Evolutionary conservation across 2,797 vertebrate species (phyloP).

Genomic region (Botia kubotai): DNA sequence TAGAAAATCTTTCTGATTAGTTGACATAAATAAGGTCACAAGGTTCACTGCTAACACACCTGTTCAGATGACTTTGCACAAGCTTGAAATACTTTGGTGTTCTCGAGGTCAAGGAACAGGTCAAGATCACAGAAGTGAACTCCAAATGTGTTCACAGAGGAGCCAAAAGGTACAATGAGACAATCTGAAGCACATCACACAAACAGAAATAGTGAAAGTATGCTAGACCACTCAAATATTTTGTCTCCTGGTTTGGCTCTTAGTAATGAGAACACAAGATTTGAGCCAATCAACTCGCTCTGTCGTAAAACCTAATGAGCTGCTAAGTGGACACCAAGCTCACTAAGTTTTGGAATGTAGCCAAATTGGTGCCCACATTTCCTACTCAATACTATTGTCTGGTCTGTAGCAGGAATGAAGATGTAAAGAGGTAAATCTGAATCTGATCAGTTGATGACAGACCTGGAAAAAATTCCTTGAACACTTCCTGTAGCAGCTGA

Average conservation of each 20-base stretch:
- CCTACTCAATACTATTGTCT: too few relatives aligned
- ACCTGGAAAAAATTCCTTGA: constrained; percentile 93
- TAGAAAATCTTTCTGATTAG: not conserved
- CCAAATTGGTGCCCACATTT: too few relatives aligned
- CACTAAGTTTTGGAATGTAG: too few relatives aligned
- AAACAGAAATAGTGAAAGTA: not conserved
- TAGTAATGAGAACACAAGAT: too few relatives aligned
- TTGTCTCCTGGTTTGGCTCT: too few relatives aligned
- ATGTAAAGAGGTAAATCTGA: too few relatives aligned
- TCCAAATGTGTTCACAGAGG: constrained; percentile 89
- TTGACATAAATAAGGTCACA: not conserved
- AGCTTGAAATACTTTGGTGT: constrained; percentile 82
- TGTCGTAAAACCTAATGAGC: too few relatives aligned
- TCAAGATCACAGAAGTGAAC: constrained; percentile 90
- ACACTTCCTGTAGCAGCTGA: constrained; percentile 88
- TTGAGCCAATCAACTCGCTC: too few relatives aligned
- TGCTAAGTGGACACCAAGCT: too few relatives aligned
- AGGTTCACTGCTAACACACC: constrained; percentile 54
- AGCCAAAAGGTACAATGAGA: constrained; percentile 86
- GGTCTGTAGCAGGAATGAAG: too few relatives aligned
- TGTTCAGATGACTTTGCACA: constrained; percentile 70
- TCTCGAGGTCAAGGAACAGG: constrained; percentile 88
- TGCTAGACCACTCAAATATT: not conserved
- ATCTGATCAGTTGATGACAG: constrained; percentile 9
- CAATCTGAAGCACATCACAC: constrained; percentile 77